These are phyloP conservation scores for Riparia riparia DNA, from an alignment of 2,113 vertebrate species.

Conservation along the genomic window DNA sequence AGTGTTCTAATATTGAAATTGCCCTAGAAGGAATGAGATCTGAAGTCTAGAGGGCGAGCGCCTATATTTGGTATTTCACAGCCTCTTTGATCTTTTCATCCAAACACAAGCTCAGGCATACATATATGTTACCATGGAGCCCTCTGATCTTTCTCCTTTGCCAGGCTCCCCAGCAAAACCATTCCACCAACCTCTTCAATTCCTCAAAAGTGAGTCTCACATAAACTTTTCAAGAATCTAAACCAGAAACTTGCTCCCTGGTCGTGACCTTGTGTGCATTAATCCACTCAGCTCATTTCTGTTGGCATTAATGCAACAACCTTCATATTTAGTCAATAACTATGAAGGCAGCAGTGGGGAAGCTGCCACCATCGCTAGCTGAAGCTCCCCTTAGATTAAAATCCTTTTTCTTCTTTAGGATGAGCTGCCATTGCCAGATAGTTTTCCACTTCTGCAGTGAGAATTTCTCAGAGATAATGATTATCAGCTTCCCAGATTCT, in stretches of 20 bases:
- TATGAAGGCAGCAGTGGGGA: neutral
- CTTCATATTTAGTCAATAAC: neutral
- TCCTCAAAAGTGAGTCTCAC: neutral
- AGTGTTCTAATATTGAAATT: constrained; percentile 50
- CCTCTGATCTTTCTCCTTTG: constrained; percentile 4
- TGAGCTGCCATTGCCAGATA: constrained; percentile 2
- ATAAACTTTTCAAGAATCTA: neutral
- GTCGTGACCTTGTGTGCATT: neutral
- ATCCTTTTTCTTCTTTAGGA: constrained; percentile 30
- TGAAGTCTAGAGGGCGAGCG: neutral
- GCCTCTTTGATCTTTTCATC: constrained; percentile 37
- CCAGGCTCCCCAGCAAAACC: neutral
- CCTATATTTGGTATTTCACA: constrained; percentile 28
- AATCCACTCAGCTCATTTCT: neutral
- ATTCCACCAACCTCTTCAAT: neutral
- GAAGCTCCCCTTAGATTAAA: neutral
- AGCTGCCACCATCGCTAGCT: neutral
- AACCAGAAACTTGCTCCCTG: neutral
- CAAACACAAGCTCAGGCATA: neutral
- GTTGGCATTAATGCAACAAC: accelerated
- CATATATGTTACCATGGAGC: neutral
- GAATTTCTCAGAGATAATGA: constrained; percentile 40
- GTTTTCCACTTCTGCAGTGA: neutral
- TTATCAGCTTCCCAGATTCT: constrained; percentile 46
- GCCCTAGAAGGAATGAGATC: constrained; percentile 13